Evolutionary conservation across 2,888 invertebrate genomes (phyloP), one percentile per base, ranked within the genome.

Genomic region (Acleris emargana): DNA sequence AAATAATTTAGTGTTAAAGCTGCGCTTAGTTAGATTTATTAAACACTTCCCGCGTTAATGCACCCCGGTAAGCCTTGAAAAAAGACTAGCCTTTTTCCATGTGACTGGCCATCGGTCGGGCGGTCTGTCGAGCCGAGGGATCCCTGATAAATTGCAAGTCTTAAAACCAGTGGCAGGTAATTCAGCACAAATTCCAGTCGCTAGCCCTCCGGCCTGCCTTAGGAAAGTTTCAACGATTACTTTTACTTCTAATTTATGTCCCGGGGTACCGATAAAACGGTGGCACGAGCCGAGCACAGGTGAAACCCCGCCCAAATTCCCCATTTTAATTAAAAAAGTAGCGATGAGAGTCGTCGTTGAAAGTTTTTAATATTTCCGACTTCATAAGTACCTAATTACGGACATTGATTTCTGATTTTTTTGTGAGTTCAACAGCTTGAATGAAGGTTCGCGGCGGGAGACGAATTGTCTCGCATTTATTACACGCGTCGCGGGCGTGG

Each of bases 101-200:
- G 74, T 73, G 80, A 79, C 75, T 79, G 80, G 78, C 64, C 62
- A 66, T 68, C 67, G 63, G 69, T 68, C 71, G 72, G 73, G 70
- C 72, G 77, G 82, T 81, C 83, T 83, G 86, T 86, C 82, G 80
- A 82, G 82, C 77, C 77, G 79, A 79, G 78, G 72, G 79, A 79
- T 79, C 81, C 82, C 91, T 94, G 94, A 94, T 94, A 94, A 94
- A 94, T 94, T 93, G 93, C 93, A 87, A 87, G 91, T 90, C 92
- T 93, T 93, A 91, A 89, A 92, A 91, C 89, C 91, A 87, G 90
- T 93, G 94, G 93, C 94, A 94, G 93, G 93, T 94, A 94, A 94
- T 94, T 89, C 87, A 83, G 86, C 84, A 85, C 84, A 87, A 90
- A 89, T 89, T 90, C 84, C 85, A 79, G 79, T 81, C 81, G 78